Evolutionary conservation across 2,113 vertebrate species (phyloP), one percentile per base, ranked within the genome.

Genomic region (Anser cygnoides): DNA sequence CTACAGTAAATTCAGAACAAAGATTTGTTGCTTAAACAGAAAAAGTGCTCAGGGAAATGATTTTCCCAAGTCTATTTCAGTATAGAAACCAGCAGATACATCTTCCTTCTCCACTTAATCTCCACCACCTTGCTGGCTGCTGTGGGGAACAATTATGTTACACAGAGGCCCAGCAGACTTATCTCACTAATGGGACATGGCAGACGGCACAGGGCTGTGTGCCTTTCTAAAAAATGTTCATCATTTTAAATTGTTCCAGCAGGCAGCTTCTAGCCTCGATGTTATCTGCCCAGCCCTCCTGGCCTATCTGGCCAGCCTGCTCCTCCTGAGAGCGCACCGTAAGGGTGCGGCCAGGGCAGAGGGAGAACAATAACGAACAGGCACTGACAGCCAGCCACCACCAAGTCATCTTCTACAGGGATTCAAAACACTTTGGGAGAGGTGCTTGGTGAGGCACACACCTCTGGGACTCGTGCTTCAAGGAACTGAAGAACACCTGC

Each of bases 81-180:
- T 7, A 29, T 16, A 72, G 62, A 49, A 70, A 35, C 1, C 3
- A 49, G 66, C 39, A 81, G 54, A 59, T 33, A 0, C 0, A 16
- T 26, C 28, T 76, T 87, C 59, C n/a, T 66, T 54, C 43, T 71
- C 59, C 50, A 31, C 39, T 46, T 52, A 15, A 35, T 17, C 15
- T 41, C 66, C 41, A 33, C 35, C 52, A 44, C 46, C 44, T 46
- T 52, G 10, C 37, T n/a, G 55, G 28, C 61, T 46, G 46, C 73
- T 71, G n/a, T 28, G 13, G 62, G 77, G 23, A 94, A 37, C 50
- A 62, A 66, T 15, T 22, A 19, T 0, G 2, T 43, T 28, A 72
- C 3, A 9, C 28, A 73, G 54, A 67, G 28, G 28, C 55, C 18
- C 55, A 72, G 52, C 12, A 61, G 73, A 65, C 43, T 57, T 8